Base-by-base conservation (phyloP, 1,140 invertebrate genomes). In the Drosophila orosa region DNA sequence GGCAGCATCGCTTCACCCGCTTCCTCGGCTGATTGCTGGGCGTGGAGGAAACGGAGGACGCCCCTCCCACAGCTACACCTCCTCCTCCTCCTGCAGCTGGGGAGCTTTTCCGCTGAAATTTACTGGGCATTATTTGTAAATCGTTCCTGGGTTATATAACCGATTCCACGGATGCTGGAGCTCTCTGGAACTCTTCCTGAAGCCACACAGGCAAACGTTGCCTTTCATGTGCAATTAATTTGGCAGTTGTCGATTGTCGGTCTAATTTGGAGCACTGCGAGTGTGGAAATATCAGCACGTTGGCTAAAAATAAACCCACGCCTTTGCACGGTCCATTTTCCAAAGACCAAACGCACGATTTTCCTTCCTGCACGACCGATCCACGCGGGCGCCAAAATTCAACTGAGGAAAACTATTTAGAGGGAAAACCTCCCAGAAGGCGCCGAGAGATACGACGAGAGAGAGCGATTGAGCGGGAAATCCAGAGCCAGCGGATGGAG, bases 11-110 rank as follows among this genome's bases (percentile, higher is more conserved):
- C 42, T 89, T 90, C 19, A 92, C 84, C 7, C 74, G 75, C 89
- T 97, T 97, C 5, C 94, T 92, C 0, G 95, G 95, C 87, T 95
- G 94, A 76, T 94, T 93, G 45, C 94, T 95, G 0, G 95, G 94
- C 4, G 95, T 95, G 6, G 95, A 95, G 19, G 80, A 85, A 19
- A 44, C 73, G 35, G 59, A 79, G 4, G 90, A 87, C 2, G 61
- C 62, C 35, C 66, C 57, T 13, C 48, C 56, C 8, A 22, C 39
- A 12, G 33, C 39, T 1, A 13, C 44, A 2, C 69, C 58, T 8
- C 44, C 47, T 5, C 63, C 57, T 9, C 59, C 50, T 5, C 58
- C 58, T 10, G 48, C 12, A 12, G 57, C 50, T 7, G 82, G 84
- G 6, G 84, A 89, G 47, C 48, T 74, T 54, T 78, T 86, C 74